Evolutionary conservation across 2,797 vertebrate genomes (phyloP), one percentile per base, ranked within the genome.

Genomic region (Leontocebus nigricollis): DNA sequence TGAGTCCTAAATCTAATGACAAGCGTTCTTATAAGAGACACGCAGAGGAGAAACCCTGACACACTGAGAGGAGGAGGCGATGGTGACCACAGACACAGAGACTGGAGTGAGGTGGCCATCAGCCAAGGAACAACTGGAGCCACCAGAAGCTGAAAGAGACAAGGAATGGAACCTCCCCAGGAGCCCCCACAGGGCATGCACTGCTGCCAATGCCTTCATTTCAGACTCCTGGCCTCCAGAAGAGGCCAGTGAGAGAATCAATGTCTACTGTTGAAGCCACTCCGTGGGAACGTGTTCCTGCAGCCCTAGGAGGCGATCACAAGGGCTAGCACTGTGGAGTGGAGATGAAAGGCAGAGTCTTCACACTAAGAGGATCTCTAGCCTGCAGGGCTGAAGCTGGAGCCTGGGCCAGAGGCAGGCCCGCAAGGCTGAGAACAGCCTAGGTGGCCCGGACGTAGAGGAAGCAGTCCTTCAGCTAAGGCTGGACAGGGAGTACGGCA

Each of bases 61-160:
- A 83, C 20, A 30, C 36, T 20, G 55, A 17, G 13, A 83, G 17
- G 27, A 50, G 61, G 33, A 7, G 36, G 39, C 26, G 8, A 64
- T 0, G 64, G 7, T 46, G 87, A 55, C 33, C 7, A 3, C 22
- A 67, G 92, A 41, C 24, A 85, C 13, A 75, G 85, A 80, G n/a
- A 83, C 0, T 5, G 4, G 19, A 77, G 39, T 27, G 39, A 83
- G 7, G 55, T 11, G 44, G 70, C 72, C 75, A 77, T 55, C 93
- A 82, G 82, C 85, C 93, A 81, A 26, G 39, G 55, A 36, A 76
- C 76, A 75, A 36, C 52, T 46, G 92, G 72, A 41, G 19, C n/a
- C 55, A 36, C 64, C 55, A 26, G 33, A 39, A 22, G 33, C n/a
- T 86, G 30, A 30, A 82, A 61, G 15, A 72, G 50, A 61, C 72